A percentile compares a stretch with the other conserved stretches of the same genome.
phyloP scores from a whole-genome alignment of 2,113 vertebrate genomes.

The Leptobrachium ailaonicum region DNA sequence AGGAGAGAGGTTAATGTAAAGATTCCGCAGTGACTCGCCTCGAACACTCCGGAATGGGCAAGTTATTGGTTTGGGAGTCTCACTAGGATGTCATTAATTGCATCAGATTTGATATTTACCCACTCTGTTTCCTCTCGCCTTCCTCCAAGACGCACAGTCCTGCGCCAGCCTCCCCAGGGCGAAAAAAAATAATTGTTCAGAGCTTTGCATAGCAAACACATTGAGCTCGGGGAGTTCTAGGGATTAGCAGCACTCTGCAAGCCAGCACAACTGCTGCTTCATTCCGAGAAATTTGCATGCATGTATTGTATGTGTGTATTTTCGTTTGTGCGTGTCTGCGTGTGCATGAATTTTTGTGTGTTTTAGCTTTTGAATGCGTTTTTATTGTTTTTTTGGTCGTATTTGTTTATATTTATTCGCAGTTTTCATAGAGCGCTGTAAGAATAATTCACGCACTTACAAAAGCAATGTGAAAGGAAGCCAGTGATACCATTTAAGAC shows the following conservation, averaged over 20 bases:
- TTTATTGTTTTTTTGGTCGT: too few species aligned
- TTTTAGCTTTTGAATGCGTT: too few species aligned
- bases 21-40: conserved; percentile 15
- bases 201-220: conserved; percentile 8
- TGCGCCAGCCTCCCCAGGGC: conserved; percentile 11
- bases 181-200: conserved; percentile 6
- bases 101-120: conserved; percentile 40
- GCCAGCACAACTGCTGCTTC: not conserved
- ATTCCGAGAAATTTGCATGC: not conserved
- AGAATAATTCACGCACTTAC: too few species aligned
- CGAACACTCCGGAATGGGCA: conserved; percentile 22
- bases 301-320: not conserved
- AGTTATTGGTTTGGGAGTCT: conserved; percentile 41
- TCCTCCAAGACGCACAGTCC: conserved; percentile 31
- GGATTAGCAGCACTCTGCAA: conserved; percentile 1
- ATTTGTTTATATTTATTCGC: too few species aligned
- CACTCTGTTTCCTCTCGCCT: conserved; percentile 18
- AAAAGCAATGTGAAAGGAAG: too few species aligned
- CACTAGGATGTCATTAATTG: conserved; percentile 42
- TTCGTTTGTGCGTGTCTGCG: not conserved
- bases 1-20: conserved; percentile 16
- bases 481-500: too few species aligned
- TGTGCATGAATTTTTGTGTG: not conserved
- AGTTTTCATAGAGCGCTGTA: too few species aligned
- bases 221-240: not conserved